phyloP scores from a whole-genome alignment of 1,140 invertebrate species.

The Cydia pomonella region DNA sequence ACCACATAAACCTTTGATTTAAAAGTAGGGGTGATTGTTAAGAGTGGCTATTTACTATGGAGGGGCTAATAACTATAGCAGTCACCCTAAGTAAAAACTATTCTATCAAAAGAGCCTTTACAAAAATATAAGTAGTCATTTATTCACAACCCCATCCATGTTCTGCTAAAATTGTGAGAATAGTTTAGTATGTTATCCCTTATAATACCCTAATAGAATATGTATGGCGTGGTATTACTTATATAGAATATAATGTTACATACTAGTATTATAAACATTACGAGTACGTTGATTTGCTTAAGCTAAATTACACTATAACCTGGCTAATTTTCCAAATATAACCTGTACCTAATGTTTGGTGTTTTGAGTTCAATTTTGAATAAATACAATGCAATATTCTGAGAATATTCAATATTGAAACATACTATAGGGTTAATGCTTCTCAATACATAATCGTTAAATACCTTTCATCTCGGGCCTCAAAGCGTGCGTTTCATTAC shows the following conservation, averaged over 20 bases:
- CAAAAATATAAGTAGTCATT: background rate
- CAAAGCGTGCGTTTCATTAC: constrained; percentile 12
- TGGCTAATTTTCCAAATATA: background rate
- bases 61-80: no score
- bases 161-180: background rate
- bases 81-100: no score
- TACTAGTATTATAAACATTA: background rate
- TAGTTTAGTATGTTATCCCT: background rate
- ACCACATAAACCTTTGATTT: no score
- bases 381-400: background rate
- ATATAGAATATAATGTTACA: background rate
- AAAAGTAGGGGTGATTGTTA: no score
- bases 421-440: background rate
- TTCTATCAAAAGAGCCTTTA: background rate
- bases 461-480: constrained; percentile 8
- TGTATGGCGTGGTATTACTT: no score
- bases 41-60: no score
- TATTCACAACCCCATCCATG: background rate
- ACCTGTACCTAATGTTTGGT: background rate
- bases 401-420: background rate
- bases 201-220: background rate
- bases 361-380: background rate
- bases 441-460: background rate
- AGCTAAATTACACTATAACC: no score
- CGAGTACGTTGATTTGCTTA: no score